Evolutionary conservation across 2,113 vertebrate genomes (phyloP).

Genomic region (Hypomesus transpacificus): DNA sequence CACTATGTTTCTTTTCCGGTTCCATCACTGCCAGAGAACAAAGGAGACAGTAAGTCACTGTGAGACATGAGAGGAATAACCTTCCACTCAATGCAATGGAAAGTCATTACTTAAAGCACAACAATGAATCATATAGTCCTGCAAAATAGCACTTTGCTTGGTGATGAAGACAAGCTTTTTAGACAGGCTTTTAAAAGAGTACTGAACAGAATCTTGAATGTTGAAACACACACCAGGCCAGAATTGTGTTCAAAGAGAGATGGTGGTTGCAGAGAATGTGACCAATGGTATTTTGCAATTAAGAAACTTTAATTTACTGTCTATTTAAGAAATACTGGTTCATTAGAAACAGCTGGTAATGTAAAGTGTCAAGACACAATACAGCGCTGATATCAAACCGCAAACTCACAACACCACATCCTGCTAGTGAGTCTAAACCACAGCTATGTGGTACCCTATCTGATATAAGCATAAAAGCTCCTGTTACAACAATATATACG

Average conservation of each 20-base stretch:
- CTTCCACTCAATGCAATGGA: background rate
- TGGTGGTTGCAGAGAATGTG: too few species aligned
- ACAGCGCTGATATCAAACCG: conserved; percentile 72
- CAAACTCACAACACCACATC: conserved; percentile 75
- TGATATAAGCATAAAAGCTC: conserved; percentile 46
- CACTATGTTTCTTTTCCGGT: conserved; percentile 52
- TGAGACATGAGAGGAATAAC: background rate
- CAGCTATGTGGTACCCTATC: conserved; percentile 49
- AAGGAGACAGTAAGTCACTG: conserved; percentile 4
- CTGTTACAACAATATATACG: background rate
- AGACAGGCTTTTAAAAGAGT: too few species aligned
- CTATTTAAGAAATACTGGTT: background rate
- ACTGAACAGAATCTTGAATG: too few species aligned
- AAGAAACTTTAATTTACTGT: background rate
- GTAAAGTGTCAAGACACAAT: conserved; percentile 26
- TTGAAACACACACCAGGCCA: too few species aligned
- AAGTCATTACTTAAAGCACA: background rate
- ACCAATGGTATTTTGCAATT: background rate
- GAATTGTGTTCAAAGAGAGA: too few species aligned
- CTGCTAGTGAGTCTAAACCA: conserved; percentile 65
- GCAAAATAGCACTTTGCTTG: too few species aligned
- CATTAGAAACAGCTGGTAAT: too few species aligned
- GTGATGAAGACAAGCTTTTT: too few species aligned
- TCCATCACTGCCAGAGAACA: conserved; percentile 19
- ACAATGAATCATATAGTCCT: background rate